Evolutionary conservation across 2,797 vertebrate genomes (phyloP).

Genomic region (Merluccius polli): DNA sequence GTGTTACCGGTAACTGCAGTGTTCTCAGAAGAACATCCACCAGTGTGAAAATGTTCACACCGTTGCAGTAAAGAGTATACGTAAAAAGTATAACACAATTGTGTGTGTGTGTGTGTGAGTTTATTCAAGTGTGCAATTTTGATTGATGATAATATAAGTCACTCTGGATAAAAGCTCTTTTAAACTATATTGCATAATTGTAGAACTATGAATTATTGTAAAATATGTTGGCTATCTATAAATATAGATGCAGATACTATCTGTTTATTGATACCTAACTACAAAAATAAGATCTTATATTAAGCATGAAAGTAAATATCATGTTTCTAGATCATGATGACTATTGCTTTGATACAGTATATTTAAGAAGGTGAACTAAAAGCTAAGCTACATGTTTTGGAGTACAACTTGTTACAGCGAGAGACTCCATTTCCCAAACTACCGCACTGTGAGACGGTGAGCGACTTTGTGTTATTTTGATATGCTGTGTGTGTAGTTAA

Average conservation of each 20-base stretch:
- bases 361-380: neutral
- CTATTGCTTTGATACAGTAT: neutral
- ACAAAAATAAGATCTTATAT: neutral
- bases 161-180: no score
- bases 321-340: neutral
- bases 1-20: no score
- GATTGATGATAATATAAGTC: no score
- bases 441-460: neutral
- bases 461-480: neutral
- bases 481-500: conserved; percentile 5
- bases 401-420: neutral
- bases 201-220: neutral
- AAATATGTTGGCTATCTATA: neutral
- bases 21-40: no score
- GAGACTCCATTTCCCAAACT: neutral
- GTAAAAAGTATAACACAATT: neutral
- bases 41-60: no score
- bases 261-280: no score
- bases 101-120: conserved; percentile 22
- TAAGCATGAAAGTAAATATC: neutral
- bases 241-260: neutral
- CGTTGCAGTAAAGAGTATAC: no score
- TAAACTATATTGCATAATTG: neutral
- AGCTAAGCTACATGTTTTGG: neutral
- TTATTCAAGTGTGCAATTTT: neutral